phyloP scores from a whole-genome alignment of 2,888 invertebrate genomes.

The Lingula anatina region DNA sequence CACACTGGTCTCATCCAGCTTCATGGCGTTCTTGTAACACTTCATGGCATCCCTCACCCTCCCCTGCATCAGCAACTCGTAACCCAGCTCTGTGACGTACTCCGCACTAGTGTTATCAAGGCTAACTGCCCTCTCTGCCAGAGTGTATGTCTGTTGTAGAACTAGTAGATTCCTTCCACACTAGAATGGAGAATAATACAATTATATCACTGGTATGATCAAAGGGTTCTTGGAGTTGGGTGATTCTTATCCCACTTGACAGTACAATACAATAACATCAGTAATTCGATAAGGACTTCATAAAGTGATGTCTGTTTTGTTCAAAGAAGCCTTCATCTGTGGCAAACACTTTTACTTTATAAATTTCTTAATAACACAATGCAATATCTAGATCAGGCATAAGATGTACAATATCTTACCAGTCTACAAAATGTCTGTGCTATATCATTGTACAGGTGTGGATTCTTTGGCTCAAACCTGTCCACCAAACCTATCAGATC shows the following conservation, averaged over 20 bases:
- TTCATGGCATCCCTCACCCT: conserved; percentile 74
- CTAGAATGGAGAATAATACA: conserved; percentile 27
- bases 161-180: conserved; percentile 59
- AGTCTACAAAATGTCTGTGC: conserved; percentile 64
- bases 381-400: no score
- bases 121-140: conserved; percentile 75
- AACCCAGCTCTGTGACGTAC: conserved; percentile 76
- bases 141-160: conserved; percentile 68
- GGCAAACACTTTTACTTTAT: no score
- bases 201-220: no score
- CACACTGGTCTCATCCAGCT: conserved; percentile 77
- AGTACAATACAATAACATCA: no score
- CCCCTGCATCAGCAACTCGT: conserved; percentile 69
- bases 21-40: conserved; percentile 75
- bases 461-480: conserved; percentile 71
- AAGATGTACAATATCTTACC: no score
- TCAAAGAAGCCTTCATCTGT: no score
- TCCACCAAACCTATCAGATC: conserved; percentile 66
- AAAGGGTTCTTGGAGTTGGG: no score
- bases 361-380: no score
- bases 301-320: no score
- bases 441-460: conserved; percentile 64
- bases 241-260: no score
- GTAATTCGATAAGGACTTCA: no score
- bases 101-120: conserved; percentile 66